Conservation (phyloP, 2,113 vertebrate genomes). For the Falco punctatus region DNA sequence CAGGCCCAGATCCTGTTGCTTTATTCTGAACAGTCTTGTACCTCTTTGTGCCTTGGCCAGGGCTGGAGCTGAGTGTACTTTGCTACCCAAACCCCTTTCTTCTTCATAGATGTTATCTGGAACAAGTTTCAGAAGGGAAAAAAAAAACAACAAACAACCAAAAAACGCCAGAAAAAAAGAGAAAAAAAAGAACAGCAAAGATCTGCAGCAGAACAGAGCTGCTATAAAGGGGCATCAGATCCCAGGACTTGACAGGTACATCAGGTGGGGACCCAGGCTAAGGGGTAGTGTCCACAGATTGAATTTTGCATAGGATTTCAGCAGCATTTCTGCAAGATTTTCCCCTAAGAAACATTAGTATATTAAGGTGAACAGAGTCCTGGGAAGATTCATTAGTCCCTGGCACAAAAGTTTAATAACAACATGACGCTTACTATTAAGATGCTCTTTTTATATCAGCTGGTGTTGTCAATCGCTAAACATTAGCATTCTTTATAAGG, state of each 20-base stretch:
- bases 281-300: rapidly evolving
- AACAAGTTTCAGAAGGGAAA: background rate
- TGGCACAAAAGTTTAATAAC: background rate
- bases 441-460: background rate
- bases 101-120: background rate
- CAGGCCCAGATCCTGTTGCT: background rate
- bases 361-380: background rate
- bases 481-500: background rate
- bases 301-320: background rate
- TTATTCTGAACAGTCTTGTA: background rate
- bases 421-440: background rate
- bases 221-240: background rate
- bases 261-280: background rate
- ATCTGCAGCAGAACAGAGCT: background rate
- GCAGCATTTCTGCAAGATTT: background rate
- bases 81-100: background rate
- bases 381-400: background rate
- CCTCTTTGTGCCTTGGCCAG: background rate
- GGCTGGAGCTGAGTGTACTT: background rate
- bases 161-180: too few species aligned
- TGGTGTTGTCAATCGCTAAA: background rate
- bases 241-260: background rate
- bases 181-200: background rate
- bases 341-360: background rate
- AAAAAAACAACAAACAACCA: too few species aligned